Evolutionary conservation across 2,888 invertebrate genomes (phyloP).

Genomic region (Lasioglossum vierecki): DNA sequence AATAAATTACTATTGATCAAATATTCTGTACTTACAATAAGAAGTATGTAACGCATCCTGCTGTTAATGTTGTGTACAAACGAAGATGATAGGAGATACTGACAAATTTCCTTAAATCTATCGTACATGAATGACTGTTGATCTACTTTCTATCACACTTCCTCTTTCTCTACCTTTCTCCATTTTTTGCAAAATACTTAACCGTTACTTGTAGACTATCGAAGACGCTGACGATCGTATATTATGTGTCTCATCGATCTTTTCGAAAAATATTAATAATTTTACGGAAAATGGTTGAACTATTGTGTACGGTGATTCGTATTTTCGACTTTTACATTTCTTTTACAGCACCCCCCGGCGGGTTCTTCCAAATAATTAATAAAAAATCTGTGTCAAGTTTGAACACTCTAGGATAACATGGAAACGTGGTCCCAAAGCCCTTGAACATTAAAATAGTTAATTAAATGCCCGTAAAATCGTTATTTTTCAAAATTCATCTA

Average conservation of each 20-base stretch:
- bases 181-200: background rate
- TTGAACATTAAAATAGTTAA: too few species aligned
- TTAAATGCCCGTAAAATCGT: too few species aligned
- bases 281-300: background rate
- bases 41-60: slow-evolving; percentile 31
- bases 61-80: background rate
- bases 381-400: too few species aligned
- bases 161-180: slow-evolving; percentile 26
- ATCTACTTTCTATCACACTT: slow-evolving; percentile 26
- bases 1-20: too few species aligned
- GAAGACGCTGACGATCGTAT: background rate
- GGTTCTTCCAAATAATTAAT: too few species aligned
- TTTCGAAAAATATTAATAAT: background rate
- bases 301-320: background rate
- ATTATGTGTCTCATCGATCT: background rate
- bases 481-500: too few species aligned
- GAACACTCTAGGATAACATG: too few species aligned
- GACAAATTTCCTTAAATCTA: background rate
- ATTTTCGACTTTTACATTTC: too few species aligned
- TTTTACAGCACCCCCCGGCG: too few species aligned
- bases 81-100: slow-evolving; percentile 5
- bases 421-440: too few species aligned
- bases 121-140: slow-evolving; percentile 5
- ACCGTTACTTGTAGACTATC: slow-evolving; percentile 8
- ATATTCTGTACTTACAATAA: slow-evolving; percentile 37